Base-by-base conservation (phyloP, 2,888 invertebrate genomes). In the Luffia ferchaultella region DNA sequence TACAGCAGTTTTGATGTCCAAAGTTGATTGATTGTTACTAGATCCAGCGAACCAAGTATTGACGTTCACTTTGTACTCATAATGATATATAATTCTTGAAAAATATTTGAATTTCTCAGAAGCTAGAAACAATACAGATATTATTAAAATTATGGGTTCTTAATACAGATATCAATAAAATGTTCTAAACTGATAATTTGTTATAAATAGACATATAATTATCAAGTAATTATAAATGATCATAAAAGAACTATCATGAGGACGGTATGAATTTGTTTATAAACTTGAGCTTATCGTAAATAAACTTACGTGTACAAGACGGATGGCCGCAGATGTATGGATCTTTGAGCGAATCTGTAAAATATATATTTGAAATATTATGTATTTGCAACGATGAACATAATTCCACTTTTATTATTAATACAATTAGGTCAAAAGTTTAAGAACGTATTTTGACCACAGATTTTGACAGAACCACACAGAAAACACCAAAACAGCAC, bases 281-380 rank as follows among this genome's bases (percentile, higher is more conserved):
- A n/a, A n/a, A n/a, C n/a, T n/a, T n/a, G n/a, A n/a, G n/a, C n/a
- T n/a, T n/a, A n/a, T n/a, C n/a, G n/a, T n/a, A n/a, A n/a, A n/a
- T n/a, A n/a, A 3, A 80, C 85, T 85, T 82, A 88, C 87, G 71
- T 63, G 85, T 79, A 67, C 92, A 92, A 57, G 86, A 78, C 40
- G 91, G 91, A 46, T 88, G 74, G 30, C 92, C 92, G 66, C 92
- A 92, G 60, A 90, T 88, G 57, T 87, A 86, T 0, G 90, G 90
- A 73, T 91, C 88, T 75, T 89, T 89, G 2, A 91, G 71, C 1
- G 90, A 90, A 85, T 90, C 91, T 92, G 80, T 20, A 72, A 75
- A 67, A 12, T n/a, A n/a, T n/a, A n/a, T n/a, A n/a, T n/a, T n/a
- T n/a, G n/a, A n/a, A n/a, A n/a, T n/a, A n/a, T n/a, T n/a, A n/a